A percentile compares a stretch with the other conserved stretches of the same genome.
phyloP scores from a whole-genome alignment of 2,888 invertebrate genomes.

The Drosophila prolongata region DNA sequence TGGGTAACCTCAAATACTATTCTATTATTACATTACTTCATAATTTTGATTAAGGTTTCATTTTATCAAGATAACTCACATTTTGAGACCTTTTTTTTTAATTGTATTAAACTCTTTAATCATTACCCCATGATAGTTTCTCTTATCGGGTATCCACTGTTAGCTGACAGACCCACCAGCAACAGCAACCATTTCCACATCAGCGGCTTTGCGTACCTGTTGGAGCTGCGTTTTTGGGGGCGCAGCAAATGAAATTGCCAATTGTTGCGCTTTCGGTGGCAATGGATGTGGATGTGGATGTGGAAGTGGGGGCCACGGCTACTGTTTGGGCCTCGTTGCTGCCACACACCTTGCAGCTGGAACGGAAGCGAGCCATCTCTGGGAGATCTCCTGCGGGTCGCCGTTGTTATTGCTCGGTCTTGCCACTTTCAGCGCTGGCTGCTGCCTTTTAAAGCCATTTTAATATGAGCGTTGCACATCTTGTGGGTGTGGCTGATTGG shows the following conservation, averaged over 20 bases:
- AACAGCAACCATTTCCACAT: constrained; percentile 12
- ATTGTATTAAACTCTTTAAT: not conserved
- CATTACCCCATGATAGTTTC: not conserved
- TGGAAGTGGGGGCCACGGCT: constrained; percentile 45
- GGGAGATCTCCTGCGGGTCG: constrained; percentile 26
- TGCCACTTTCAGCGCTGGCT: constrained; percentile 52
- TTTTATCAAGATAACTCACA: too few species aligned
- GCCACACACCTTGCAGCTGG: constrained; percentile 68
- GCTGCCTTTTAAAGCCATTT: constrained; percentile 55
- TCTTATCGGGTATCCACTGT: constrained; percentile 22
- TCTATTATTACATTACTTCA: too few species aligned
- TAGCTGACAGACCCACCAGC: constrained; percentile 21
- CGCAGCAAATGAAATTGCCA: constrained; percentile 76
- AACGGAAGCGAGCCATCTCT: constrained; percentile 63
- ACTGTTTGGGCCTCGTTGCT: constrained; percentile 63
- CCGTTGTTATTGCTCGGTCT: constrained; percentile 49
- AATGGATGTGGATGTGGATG: constrained; percentile 42
- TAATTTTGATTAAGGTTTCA: too few species aligned
- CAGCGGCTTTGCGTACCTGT: constrained; percentile 65
- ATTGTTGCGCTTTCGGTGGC: constrained; percentile 68
- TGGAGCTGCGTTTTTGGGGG: constrained; percentile 59
- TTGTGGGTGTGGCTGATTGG: constrained; percentile 78
- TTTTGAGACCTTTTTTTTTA: too few species aligned
- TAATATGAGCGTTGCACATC: constrained; percentile 57
- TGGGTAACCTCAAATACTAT: too few species aligned